Base-by-base conservation (phyloP, 2,113 vertebrate genomes). In the Gopherus evgoodei region DNA sequence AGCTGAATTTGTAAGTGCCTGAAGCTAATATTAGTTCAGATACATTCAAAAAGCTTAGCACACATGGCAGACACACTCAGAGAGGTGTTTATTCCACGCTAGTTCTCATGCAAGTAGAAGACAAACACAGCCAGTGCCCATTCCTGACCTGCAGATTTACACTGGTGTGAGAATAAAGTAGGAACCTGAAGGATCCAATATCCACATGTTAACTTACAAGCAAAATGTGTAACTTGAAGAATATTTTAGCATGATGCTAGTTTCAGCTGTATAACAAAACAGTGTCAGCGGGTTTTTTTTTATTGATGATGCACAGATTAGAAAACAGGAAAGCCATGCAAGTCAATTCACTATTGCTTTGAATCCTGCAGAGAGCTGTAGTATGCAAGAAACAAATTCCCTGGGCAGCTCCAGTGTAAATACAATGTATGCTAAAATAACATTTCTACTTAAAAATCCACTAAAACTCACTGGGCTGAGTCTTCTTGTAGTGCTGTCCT, bases 171-270 rank as follows among this genome's bases (percentile, higher is more conserved):
- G n/a, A 75, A 42, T 42, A 42, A 44, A 76, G 10, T 76, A 76
- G 72, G 24, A 76, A 76, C 3, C 38, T 42, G n/a, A 76, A 76
- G 44, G 38, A 76, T 44, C 10, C 72, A 76, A 42, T 75, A 75
- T 24, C 22, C 22, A 75, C n/a, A 22, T 42, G 42, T 27, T 59
- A 29, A 76, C 6, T 44, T 76, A 42, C 72, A 76, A 38, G 35
- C 35, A 69, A 69, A 76, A 76, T 44, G 72, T 44, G 42, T 76
- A 44, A 76, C 35, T 69, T 44, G 27, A 76, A 76, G 5, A 0
- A 0, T 4, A 0, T 53, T 90, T 80, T 11, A 14, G 29, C 52
- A 38, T n/a, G 56, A 57, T 0, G 1, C 17, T 82, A 80, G 56
- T 80, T 52, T 59, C 14, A 59, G 42, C 49, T 35, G 3, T 8